Conservation (phyloP, 2,113 vertebrate genomes). For the Neolamprologus longior region DNA sequence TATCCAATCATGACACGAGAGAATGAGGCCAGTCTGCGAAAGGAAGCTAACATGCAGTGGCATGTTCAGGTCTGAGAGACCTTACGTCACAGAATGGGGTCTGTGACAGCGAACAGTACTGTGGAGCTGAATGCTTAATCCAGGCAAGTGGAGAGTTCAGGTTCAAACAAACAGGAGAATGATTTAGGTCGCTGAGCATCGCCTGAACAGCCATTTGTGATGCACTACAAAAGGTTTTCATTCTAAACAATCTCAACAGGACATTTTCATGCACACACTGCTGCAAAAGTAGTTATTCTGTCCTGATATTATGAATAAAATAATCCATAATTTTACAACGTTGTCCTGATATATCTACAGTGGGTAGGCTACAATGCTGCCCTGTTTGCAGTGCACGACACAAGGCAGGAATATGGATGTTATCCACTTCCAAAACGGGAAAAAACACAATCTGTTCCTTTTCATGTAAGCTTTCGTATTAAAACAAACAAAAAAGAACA, state of each 20-base stretch:
- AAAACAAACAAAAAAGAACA: not conserved
- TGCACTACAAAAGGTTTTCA: slow-evolving; percentile 1
- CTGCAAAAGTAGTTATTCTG: not conserved
- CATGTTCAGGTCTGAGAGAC: not conserved
- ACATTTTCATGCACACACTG: not conserved
- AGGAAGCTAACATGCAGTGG: not conserved
- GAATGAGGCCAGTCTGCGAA: slow-evolving; percentile 24
- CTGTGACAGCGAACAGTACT: not conserved
- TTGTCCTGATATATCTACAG: not conserved
- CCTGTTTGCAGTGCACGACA: not conserved
- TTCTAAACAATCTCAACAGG: not conserved
- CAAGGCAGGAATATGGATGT: not conserved
- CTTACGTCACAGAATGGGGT: not conserved
- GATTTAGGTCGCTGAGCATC: not conserved
- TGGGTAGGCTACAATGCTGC: not conserved
- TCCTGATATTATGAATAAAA: not conserved
- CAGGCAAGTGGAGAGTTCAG: not conserved
- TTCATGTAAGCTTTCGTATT: not conserved
- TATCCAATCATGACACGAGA: slow-evolving; percentile 10
- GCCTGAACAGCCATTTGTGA: not conserved
- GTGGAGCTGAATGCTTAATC: not conserved
- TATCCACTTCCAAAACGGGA: not conserved
- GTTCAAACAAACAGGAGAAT: not conserved
- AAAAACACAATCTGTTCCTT: not conserved
- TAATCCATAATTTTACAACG: not conserved